Percentiles rank a stretch among this genome's conserved stretches.
phyloP scores from a whole-genome alignment of 1,140 invertebrate species.

The Rhagoletis pomonella region DNA sequence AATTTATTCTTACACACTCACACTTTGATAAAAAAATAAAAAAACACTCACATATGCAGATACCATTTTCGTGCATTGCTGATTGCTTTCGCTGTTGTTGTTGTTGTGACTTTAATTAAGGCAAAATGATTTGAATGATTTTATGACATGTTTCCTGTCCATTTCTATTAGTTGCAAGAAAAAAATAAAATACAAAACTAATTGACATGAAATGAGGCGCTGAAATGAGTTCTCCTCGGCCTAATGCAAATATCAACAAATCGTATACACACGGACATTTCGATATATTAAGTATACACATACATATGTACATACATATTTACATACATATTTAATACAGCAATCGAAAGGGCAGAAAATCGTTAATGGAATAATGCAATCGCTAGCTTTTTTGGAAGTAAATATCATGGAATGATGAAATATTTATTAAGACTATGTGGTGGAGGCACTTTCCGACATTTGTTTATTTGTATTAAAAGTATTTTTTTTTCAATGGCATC shows the following conservation, averaged over 20 bases:
- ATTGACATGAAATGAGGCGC: constrained; percentile 45
- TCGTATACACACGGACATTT: neutral
- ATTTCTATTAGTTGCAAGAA: constrained; percentile 30
- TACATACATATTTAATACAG: neutral
- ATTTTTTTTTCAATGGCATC: no score
- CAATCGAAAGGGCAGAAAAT: no score
- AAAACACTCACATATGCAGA: neutral
- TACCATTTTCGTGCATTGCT: neutral
- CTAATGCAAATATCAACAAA: neutral
- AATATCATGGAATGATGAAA: no score
- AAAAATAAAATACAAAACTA: constrained; percentile 25
- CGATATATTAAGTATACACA: neutral
- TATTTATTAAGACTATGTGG: no score
- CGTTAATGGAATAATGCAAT: no score
- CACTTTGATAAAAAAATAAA: neutral
- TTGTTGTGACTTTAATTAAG: constrained; percentile 41
- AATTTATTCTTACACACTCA: constrained; percentile 30
- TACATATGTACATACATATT: neutral
- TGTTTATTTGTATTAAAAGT: no score
- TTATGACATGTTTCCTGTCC: constrained; percentile 46
- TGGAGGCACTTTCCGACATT: no score
- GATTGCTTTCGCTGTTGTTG: neutral
- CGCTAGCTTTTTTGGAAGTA: no score
- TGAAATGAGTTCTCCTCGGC: neutral
- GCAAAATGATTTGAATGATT: constrained; percentile 49